These are phyloP conservation scores for Bombus polaris DNA, from an alignment of 1,140 invertebrate species.

Conservation along the genomic window DNA sequence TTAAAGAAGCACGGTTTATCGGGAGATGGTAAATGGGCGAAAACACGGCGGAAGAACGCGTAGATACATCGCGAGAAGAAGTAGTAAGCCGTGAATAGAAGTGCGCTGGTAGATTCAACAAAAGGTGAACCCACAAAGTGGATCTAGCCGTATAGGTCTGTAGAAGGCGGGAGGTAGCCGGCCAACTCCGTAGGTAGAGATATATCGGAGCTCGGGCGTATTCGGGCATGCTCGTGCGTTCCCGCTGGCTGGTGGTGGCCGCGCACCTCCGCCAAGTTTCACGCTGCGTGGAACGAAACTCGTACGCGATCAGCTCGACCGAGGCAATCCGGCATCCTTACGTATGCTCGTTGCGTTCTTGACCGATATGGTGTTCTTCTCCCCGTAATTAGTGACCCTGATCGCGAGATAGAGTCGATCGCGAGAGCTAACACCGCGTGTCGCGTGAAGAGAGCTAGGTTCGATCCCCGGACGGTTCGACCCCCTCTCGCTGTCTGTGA, in stretches of 20 bases:
- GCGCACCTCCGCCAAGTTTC: slow-evolving; percentile 77
- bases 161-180: slow-evolving; percentile 62
- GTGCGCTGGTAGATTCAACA: slow-evolving; percentile 42
- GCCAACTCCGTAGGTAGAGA: slow-evolving; percentile 48
- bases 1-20: neutral
- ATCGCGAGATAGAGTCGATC: slow-evolving; percentile 23
- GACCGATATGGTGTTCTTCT: slow-evolving; percentile 45
- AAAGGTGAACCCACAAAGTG: slow-evolving; percentile 65
- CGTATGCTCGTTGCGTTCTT: slow-evolving; percentile 71
- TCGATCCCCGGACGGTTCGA: slow-evolving; percentile 24
- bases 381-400: slow-evolving; percentile 7
- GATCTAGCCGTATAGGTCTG: slow-evolving; percentile 53
- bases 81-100: slow-evolving; percentile 41
- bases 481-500: slow-evolving; percentile 18
- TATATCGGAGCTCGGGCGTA: slow-evolving; percentile 49
- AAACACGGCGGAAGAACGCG: neutral
- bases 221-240: slow-evolving; percentile 69
- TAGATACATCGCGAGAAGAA: neutral
- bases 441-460: neutral
- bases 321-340: slow-evolving; percentile 75
- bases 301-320: slow-evolving; percentile 80
- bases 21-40: neutral
- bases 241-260: slow-evolving; percentile 71
- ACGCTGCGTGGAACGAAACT: slow-evolving; percentile 80
- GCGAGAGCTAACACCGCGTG: neutral